Evolutionary conservation across 2,888 invertebrate genomes (phyloP), one percentile per base, ranked within the genome.

Genomic region (Diloba caeruleocephala): DNA sequence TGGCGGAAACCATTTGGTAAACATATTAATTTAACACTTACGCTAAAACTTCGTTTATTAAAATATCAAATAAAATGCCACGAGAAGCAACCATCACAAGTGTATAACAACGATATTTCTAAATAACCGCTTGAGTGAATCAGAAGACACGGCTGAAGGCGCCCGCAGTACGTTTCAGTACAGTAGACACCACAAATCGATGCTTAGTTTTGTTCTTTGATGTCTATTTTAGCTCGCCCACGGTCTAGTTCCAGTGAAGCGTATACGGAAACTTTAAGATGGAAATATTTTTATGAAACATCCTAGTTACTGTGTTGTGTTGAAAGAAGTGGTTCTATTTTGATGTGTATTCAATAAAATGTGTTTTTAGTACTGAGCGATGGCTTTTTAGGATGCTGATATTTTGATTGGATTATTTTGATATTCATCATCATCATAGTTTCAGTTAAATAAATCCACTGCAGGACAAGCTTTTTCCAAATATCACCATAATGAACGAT

Each of bases 171-270:
- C 28, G 53, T 49, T 45, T 57, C 60, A 55, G 36, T 64, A 54
- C 62, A 62, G 44, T 62, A 58, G 44, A 58, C 46, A 55, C 51
- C 58, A 37, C 62, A 58, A 57, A 65, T 55, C 62, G 55, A 65
- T 62, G 52, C 42, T 54, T 54, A 38, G 34, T 17, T 36, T 42
- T 50, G 43, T 23, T 56, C 60, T 70, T 70, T 70, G 71, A 68
- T 68, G 54, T 70, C 48, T 69, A 53, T 56, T 65, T 49, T 54
- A 36, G 4, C 33, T 26, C 28, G 26, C 32, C 34, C 19, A 19
- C 34, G 31, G 49, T 41, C 39, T 54, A 19, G 8, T 8, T 23
- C 50, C 39, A 60, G 37, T 70, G 61, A 53, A 56, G 60, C 17
- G 53, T 8, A 36, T 23, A 46, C 3, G 15, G 13, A 29, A 59